Evolutionary conservation across 2,888 invertebrate genomes (phyloP).

Genomic region (Apotomis turbidana): DNA sequence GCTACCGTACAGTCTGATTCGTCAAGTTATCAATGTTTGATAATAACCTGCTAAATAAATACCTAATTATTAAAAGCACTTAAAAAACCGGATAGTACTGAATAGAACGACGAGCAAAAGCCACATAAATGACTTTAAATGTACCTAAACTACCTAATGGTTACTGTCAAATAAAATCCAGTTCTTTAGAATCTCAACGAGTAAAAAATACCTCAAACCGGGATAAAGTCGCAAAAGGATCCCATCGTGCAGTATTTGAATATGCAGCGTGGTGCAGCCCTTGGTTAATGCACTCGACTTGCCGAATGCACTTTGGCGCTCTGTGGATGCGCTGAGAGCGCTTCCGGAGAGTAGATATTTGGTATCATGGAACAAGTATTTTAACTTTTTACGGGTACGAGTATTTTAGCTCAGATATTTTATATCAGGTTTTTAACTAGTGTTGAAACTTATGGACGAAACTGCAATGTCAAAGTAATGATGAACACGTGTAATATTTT

Average conservation of each 20-base stretch:
- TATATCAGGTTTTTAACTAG: not conserved
- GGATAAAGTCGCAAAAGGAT: conserved; percentile 15
- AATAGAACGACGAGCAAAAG: not conserved
- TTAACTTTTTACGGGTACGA: not conserved
- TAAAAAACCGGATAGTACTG: no score
- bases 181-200: not conserved
- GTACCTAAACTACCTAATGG: no score
- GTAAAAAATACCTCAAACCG: conserved; percentile 6
- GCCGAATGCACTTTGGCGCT: conserved; percentile 36
- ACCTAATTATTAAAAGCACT: no score
- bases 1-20: no score
- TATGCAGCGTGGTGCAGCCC: conserved; percentile 28
- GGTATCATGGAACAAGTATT: conserved; percentile 13
- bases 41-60: no score
- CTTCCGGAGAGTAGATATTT: conserved; percentile 18
- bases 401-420: not conserved
- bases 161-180: not conserved
- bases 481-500: no score
- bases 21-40: no score
- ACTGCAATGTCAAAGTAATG: no score
- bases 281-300: conserved; percentile 37
- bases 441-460: no score
- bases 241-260: conserved; percentile 4
- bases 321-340: conserved; percentile 26
- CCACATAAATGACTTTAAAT: not conserved